These are phyloP conservation scores for Orbicella faveolata DNA, from an alignment of 64 coral and sea anemone genomes.

Conservation along the genomic window DNA sequence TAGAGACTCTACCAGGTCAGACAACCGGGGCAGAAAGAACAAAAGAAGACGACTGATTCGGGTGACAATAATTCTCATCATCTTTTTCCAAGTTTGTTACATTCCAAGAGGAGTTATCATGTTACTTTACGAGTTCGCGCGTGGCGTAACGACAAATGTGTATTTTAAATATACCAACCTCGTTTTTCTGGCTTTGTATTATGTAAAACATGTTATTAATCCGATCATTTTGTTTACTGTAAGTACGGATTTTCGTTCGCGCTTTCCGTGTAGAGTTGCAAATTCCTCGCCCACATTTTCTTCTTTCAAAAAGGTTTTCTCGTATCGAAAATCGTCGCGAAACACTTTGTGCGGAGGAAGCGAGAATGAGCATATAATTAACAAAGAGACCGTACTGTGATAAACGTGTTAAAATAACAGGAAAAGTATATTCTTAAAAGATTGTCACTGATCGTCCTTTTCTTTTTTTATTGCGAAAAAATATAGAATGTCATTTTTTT, in stretches of 20 bases:
- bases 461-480: too few relatives aligned
- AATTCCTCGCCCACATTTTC: neutral
- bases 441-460: too few relatives aligned
- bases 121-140: constrained; percentile 55
- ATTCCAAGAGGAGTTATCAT: constrained; percentile 68
- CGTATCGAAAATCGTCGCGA: neutral
- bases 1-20: constrained; percentile 8
- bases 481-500: too few relatives aligned
- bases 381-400: neutral
- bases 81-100: constrained; percentile 76
- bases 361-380: neutral
- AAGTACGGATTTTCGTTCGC: constrained; percentile 69
- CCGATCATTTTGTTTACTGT: constrained; percentile 81
- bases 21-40: neutral
- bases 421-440: neutral
- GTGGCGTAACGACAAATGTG: constrained; percentile 1
- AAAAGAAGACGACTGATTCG: constrained; percentile 54
- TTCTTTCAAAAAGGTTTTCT: neutral
- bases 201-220: constrained; percentile 81
- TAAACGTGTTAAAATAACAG: neutral
- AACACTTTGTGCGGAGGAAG: neutral
- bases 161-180: constrained; percentile 44
- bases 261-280: constrained; percentile 4
- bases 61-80: constrained; percentile 60
- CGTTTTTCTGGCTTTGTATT: constrained; percentile 52